Percentiles rank a stretch among this genome's conserved stretches.
These are phyloP conservation scores for Pachyrhynchus sulphureomaculatus DNA, from an alignment of 1,140 invertebrate genomes.

Conservation along the genomic window DNA sequence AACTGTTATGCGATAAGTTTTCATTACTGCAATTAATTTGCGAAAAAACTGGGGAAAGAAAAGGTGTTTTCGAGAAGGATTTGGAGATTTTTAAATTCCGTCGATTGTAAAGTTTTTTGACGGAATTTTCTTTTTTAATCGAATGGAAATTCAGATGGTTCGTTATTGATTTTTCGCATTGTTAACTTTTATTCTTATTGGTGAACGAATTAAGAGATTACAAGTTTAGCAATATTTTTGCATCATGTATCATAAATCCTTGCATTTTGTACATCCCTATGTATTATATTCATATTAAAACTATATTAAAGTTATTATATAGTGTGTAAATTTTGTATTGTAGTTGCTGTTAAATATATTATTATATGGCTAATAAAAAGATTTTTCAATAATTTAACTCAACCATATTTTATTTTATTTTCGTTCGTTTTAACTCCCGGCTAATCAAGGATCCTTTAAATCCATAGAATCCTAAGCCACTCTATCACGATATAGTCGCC, in stretches of 20 bases:
- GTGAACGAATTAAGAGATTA: constrained; percentile 49
- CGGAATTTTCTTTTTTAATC: constrained; percentile 1
- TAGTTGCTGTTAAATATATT: constrained; percentile 53
- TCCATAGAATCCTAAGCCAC: no score
- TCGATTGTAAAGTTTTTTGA: constrained; percentile 20
- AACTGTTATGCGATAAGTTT: constrained; percentile 32
- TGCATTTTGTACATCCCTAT: constrained; percentile 50
- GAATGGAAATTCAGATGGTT: constrained; percentile 12
- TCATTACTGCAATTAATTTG: constrained; percentile 23
- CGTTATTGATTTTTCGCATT: constrained; percentile 44
- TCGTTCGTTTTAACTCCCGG: not conserved
- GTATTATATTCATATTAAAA: constrained; percentile 52
- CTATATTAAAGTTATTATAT: constrained; percentile 51
- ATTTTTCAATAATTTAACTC: constrained; percentile 48
- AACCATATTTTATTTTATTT: constrained; percentile 16
- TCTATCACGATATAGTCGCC: no score
- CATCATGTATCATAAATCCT: constrained; percentile 49
- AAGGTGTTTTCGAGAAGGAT: not conserved
- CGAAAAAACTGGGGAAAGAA: not conserved
- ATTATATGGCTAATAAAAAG: constrained; percentile 53
- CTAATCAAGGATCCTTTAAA: not conserved
- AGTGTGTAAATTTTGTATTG: constrained; percentile 55
- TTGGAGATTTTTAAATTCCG: constrained; percentile 8
- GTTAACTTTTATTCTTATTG: constrained; percentile 45
- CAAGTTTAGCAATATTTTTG: constrained; percentile 53